Evolutionary conservation across 2,113 vertebrate species (phyloP).

Genomic region (Thamnophis sirtalis): DNA sequence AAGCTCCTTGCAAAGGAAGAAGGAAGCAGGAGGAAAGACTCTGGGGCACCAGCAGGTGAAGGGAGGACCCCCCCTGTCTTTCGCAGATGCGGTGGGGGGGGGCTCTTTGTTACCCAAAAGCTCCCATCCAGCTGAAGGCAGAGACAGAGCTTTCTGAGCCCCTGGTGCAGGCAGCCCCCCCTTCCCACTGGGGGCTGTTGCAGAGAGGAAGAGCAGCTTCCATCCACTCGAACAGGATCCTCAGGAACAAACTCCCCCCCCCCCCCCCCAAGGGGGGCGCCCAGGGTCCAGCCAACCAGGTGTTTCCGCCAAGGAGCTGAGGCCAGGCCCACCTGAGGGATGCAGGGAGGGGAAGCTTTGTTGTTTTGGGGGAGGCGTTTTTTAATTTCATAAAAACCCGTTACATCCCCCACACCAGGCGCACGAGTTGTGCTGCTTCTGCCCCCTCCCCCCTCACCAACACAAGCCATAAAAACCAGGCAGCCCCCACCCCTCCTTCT

Average conservation of each 20-base stretch:
- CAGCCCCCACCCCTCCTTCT: background rate
- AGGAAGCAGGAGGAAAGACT: background rate
- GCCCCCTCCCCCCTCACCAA: accelerated
- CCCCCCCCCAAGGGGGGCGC: background rate
- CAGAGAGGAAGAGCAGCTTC: background rate
- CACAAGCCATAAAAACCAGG: background rate
- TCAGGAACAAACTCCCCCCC: background rate
- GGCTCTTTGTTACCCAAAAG: background rate
- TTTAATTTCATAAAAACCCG: background rate
- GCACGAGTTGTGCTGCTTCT: background rate
- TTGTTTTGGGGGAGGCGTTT: background rate
- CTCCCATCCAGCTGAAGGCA: background rate
- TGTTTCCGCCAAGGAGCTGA: background rate
- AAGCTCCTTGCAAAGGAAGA: too few species aligned
- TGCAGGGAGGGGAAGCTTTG: background rate
- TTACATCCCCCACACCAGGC: background rate
- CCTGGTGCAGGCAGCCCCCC: background rate
- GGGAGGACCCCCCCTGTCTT: background rate
- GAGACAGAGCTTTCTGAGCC: background rate
- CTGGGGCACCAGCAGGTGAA: background rate
- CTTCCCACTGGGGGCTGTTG: background rate
- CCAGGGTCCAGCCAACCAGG: background rate
- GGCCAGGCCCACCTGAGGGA: background rate
- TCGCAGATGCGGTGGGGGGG: background rate
- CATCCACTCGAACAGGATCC: background rate